Base-by-base conservation (phyloP, 2,888 invertebrate genomes). In the Torymus tubicola region DNA sequence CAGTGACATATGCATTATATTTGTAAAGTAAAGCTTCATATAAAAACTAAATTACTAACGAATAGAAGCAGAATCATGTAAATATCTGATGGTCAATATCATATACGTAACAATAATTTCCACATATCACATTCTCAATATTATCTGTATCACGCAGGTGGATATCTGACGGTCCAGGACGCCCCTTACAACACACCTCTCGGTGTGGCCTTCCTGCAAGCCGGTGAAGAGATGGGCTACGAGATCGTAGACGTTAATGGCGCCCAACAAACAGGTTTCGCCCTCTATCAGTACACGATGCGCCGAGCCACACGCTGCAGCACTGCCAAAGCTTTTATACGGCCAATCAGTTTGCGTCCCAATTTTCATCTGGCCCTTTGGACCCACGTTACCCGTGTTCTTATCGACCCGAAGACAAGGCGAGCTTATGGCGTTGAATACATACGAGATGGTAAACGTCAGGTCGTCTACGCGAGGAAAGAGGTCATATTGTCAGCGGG, bases 191-290 rank as follows among this genome's bases (percentile, higher is more conserved):
- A 95, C 87, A 97, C 97, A 0, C 97, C 97, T 0, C 91, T 97
- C 57, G 97, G 96, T 0, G 93, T 95, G 0, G 96, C 97, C 0
- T 96, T 97, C 86, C 91, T 97, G 0, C 96, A 97, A 92, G 97
- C 97, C 0, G 97, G 96, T n/a, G 95, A 96, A 89, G 97, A 97
- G 90, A 96, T 97, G 95, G 97, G 97, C 31, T 97, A 97, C 91
- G 96, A 96, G 78, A 94, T 96, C 76, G 89, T 95, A 0, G 98
- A 98, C 90, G 93, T 96, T 0, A 98, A 98, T 88, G 97, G 97
- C 0, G 95, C 93, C 0, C 93, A 96, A 86, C 97, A 97, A 89
- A 96, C 97, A 0, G 97, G 97, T 10, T 97, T 96, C 88, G 95
- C 95, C 1, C 94, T 97, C 88, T 97, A 95, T 86, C 97, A 97